Conservation (phyloP, 2,113 vertebrate species). For the Tympanuchus pallidicinctus region DNA sequence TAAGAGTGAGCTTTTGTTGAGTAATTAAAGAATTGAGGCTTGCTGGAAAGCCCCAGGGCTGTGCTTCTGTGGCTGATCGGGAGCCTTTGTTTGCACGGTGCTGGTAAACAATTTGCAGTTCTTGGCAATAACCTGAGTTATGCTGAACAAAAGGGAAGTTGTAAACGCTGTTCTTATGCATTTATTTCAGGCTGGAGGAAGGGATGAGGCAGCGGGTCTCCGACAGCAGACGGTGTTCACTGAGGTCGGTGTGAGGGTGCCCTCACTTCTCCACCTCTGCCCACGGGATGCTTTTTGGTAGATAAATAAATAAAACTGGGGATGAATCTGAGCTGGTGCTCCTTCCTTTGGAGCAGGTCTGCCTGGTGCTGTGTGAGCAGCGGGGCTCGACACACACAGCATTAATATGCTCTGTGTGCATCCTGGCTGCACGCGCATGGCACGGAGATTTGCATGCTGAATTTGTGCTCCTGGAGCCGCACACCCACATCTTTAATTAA, state of each 20-base stretch:
- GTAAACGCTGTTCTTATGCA: neutral
- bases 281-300: neutral
- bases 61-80: neutral
- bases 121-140: constrained; percentile 57
- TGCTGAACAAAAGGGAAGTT: neutral
- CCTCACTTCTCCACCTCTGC: neutral
- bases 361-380: neutral
- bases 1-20: constrained; percentile 36
- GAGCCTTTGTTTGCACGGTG: constrained; percentile 39
- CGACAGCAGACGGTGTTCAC: neutral
- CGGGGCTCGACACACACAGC: neutral
- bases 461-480: constrained; percentile 13
- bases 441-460: constrained; percentile 31
- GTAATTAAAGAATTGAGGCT: constrained; percentile 60
- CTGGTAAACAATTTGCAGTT: constrained; percentile 57
- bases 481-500: constrained; percentile 49
- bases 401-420: constrained; percentile 29
- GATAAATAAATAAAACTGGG: neutral
- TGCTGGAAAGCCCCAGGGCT: constrained; percentile 54
- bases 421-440: neutral
- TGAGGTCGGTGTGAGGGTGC: accelerated
- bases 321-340: neutral
- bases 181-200: neutral
- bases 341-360: neutral
- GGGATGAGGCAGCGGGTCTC: neutral